phyloP scores from a whole-genome alignment of 35 echinoderm and acorn worm species.

The Ophioderma brevispina region DNA sequence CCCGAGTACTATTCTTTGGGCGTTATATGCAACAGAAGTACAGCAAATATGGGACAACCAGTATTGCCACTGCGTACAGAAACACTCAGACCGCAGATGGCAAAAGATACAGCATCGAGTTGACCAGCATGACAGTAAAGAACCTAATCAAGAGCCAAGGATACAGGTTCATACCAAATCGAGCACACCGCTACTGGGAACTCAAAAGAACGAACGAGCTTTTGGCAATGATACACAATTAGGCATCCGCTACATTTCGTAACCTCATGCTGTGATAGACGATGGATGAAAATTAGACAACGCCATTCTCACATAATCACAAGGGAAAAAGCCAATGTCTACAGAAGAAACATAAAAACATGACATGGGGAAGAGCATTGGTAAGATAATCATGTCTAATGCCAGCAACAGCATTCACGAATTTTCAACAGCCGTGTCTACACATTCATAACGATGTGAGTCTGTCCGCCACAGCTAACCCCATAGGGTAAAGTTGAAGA shows the following conservation, averaged over 20 bases:
- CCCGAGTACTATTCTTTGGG: conserved; percentile 57
- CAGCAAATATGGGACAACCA: conserved; percentile 51
- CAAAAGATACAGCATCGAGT: conserved; percentile 31
- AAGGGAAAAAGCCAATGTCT: conserved; percentile 40
- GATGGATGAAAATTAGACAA: conserved; percentile 62
- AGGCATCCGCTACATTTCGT: conserved; percentile 60
- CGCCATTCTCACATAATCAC: conserved; percentile 20
- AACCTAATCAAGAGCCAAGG: conserved; percentile 55
- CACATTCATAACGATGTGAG: conserved; percentile 57
- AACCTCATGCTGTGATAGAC: conserved; percentile 49
- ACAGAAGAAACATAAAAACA: background rate
- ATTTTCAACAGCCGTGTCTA: conserved; percentile 59
- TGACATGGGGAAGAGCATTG: conserved; percentile 65
- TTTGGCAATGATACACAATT: conserved; percentile 74
- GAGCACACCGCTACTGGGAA: conserved; percentile 62
- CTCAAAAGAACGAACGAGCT: conserved; percentile 59
- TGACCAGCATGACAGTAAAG: conserved; percentile 32
- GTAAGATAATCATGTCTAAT: conserved; percentile 37
- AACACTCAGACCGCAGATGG: background rate
- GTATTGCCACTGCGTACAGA: conserved; percentile 60
- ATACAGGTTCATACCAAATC: conserved; percentile 79
- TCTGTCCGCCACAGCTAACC: conserved; percentile 38
- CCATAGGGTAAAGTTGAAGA: conserved; percentile 59
- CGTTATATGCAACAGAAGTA: conserved; percentile 56
- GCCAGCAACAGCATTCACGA: conserved; percentile 62